Conservation (phyloP, 2,113 vertebrate genomes). For the Coturnix japonica region DNA sequence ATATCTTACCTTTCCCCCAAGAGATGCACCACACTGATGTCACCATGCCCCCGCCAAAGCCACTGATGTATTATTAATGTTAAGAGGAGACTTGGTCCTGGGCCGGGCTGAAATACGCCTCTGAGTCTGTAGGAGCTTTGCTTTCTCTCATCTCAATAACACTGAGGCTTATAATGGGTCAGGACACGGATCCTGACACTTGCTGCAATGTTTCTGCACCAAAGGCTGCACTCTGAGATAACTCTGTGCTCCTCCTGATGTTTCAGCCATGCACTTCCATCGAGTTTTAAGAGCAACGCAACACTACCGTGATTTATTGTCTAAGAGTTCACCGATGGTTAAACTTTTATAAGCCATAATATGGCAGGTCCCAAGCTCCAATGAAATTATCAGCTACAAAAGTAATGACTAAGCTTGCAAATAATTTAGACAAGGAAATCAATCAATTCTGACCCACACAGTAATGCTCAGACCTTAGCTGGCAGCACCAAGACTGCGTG, state of each 20-base stretch:
- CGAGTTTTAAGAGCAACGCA: not conserved
- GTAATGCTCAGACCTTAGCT: not conserved
- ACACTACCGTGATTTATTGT: not conserved
- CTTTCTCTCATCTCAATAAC: not conserved
- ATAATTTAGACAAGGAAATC: constrained; percentile 25
- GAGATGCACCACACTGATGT: not conserved
- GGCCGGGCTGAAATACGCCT: not conserved
- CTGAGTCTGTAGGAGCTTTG: not conserved
- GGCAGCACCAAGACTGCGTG: not conserved
- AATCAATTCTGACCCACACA: not conserved
- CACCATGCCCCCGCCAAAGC: not conserved
- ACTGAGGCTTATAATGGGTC: rapidly evolving
- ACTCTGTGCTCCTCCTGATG: not conserved
- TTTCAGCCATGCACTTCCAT: rapidly evolving
- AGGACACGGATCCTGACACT: not conserved
- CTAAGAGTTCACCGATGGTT: not conserved
- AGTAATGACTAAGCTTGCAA: constrained; percentile 10
- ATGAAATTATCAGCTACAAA: not conserved
- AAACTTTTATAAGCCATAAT: not conserved
- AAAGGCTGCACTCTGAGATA: rapidly evolving
- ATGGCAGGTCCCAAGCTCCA: not conserved
- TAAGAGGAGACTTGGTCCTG: not conserved
- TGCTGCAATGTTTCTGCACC: not conserved
- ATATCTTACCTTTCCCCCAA: not conserved
- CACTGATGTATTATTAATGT: not conserved